A percentile compares a stretch with the other conserved stretches of the same genome.
These are phyloP conservation scores for Probaryconus sp. DNA, from an alignment of 1,140 invertebrate genomes.

Conservation along the genomic window DNA sequence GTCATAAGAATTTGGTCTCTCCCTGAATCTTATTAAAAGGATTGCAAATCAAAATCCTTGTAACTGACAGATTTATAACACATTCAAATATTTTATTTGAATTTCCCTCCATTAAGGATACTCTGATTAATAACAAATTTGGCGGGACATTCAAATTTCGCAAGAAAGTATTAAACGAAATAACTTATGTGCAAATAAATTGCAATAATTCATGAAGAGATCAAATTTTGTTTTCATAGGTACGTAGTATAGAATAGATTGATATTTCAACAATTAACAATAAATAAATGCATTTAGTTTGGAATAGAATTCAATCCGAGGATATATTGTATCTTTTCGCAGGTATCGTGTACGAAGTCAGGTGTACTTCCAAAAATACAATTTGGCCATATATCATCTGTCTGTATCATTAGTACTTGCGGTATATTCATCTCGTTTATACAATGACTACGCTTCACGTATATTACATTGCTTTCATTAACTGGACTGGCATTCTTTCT, in stretches of 20 bases:
- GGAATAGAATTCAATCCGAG: slow-evolving; percentile 21
- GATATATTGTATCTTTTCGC: neutral
- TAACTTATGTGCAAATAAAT: no score
- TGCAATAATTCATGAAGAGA: no score
- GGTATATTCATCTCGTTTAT: slow-evolving; percentile 46
- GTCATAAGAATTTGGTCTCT: no score
- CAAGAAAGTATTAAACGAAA: no score
- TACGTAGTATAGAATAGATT: slow-evolving; percentile 21
- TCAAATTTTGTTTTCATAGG: no score
- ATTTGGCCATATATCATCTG: slow-evolving; percentile 47
- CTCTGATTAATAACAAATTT: no score
- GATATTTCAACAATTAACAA: slow-evolving; percentile 40
- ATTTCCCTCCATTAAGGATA: no score
- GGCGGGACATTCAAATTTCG: no score
- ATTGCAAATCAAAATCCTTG: no score
- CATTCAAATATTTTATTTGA: no score
- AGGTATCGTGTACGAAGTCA: slow-evolving; percentile 21
- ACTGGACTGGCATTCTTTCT: slow-evolving; percentile 66
- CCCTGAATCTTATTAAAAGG: no score
- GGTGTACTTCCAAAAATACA: slow-evolving; percentile 55
- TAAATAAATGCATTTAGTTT: slow-evolving; percentile 32
- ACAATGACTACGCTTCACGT: slow-evolving; percentile 57
- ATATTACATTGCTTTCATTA: slow-evolving; percentile 56
- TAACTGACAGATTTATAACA: no score
- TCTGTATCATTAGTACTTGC: slow-evolving; percentile 27